A percentile compares a stretch with the other conserved stretches of the same genome.
Evolutionary conservation across 1,140 invertebrate genomes (phyloP).

Genomic region (Drosophila serrata): DNA sequence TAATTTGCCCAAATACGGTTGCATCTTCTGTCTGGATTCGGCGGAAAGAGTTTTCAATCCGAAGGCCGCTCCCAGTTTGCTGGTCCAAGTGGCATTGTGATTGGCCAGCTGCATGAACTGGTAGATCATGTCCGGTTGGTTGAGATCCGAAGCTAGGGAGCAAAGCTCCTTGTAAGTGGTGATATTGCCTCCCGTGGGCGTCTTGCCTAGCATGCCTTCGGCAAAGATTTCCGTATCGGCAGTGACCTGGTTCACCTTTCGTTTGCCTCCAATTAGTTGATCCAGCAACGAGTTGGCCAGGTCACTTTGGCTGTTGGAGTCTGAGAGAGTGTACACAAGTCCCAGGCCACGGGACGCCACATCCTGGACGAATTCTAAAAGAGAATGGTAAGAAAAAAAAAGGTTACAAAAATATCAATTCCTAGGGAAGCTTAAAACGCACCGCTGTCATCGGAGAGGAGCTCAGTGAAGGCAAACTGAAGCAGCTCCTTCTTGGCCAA

Average conservation of each 20-base stretch:
- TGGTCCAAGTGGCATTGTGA: conserved; percentile 97
- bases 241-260: conserved; percentile 90
- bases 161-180: conserved; percentile 98
- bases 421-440: conserved; percentile 55
- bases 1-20: conserved; percentile 93
- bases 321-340: conserved; percentile 93
- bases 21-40: conserved; percentile 92
- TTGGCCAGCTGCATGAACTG: conserved; percentile 98
- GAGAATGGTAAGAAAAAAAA: neutral
- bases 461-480: conserved; percentile 94
- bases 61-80: conserved; percentile 96
- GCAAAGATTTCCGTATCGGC: conserved; percentile 95
- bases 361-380: conserved; percentile 94
- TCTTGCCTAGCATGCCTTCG: conserved; percentile 93
- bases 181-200: conserved; percentile 92
- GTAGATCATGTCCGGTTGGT: conserved; percentile 97
- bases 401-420: too few species aligned
- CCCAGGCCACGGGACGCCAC: conserved; percentile 96
- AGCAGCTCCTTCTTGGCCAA: conserved; percentile 89
- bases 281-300: conserved; percentile 92
- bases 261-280: conserved; percentile 93
- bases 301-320: conserved; percentile 89
- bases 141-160: conserved; percentile 95
- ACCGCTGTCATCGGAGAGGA: conserved; percentile 96
- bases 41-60: conserved; percentile 94